phyloP scores from a whole-genome alignment of 2,113 vertebrate genomes.

The Marmota monax region DNA sequence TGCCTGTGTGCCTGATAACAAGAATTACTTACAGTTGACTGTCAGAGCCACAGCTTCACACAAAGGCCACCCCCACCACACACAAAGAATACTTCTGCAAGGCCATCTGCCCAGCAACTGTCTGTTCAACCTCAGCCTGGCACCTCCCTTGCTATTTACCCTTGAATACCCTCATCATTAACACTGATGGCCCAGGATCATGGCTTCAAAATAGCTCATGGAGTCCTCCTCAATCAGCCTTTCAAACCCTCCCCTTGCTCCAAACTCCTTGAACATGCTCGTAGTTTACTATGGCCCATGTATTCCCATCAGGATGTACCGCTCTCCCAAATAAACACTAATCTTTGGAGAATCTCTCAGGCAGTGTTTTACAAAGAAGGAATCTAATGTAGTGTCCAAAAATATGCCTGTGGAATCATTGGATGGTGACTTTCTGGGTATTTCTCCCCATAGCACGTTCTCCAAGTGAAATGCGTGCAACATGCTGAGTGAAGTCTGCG shows the following conservation, averaged over 20 bases:
- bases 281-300: fast-evolving
- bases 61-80: neutral
- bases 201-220: neutral
- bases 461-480: neutral
- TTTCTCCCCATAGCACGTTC: neutral
- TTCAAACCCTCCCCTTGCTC: neutral
- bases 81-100: neutral
- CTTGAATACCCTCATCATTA: neutral
- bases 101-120: too few species aligned
- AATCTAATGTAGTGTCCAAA: neutral
- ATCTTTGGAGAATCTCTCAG: neutral
- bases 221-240: neutral
- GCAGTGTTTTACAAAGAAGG: neutral
- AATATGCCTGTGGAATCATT: neutral
- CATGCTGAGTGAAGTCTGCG: fast-evolving
- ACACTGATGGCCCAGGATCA: neutral
- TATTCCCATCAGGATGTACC: too few species aligned
- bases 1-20: neutral
- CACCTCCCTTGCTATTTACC: neutral
- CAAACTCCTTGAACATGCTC: neutral
- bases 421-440: neutral
- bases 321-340: neutral
- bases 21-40: neutral
- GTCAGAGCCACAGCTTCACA: neutral
- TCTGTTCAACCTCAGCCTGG: too few species aligned